These are phyloP conservation scores for Rallus crepitans DNA, from an alignment of 2,797 vertebrate genomes.

Conservation along the genomic window DNA sequence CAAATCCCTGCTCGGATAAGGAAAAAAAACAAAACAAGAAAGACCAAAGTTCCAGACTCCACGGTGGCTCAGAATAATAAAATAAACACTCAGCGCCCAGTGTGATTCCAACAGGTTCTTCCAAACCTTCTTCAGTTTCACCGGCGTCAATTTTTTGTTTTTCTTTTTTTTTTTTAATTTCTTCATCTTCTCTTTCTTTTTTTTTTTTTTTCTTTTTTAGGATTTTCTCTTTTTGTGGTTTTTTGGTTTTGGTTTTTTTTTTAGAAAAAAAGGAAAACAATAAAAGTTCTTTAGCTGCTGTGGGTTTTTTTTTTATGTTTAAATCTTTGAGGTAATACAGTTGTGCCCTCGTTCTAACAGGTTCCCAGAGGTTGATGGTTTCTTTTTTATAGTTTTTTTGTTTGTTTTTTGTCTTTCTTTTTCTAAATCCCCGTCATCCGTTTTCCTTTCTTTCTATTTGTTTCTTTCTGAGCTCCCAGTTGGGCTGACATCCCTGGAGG, in stretches of 20 bases:
- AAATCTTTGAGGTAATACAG: conserved; percentile 78
- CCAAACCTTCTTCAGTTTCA: conserved; percentile 56
- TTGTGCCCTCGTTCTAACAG: conserved; percentile 78
- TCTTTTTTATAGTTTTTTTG: background rate
- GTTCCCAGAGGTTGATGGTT: conserved; percentile 76
- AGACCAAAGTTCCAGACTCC: conserved; percentile 53
- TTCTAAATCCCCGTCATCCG: conserved; percentile 31
- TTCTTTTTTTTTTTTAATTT: background rate
- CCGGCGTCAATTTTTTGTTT: conserved; percentile 6
- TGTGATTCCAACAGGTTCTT: conserved; percentile 42
- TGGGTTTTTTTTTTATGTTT: conserved; percentile 44
- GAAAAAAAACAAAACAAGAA: conserved; percentile 25
- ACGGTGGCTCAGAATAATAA: conserved; percentile 70
- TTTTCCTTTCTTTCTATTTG: conserved; percentile 53
- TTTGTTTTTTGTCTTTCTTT: background rate
- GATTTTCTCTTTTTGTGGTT: background rate
- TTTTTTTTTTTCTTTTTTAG: background rate
- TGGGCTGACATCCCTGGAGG: conserved; percentile 25
- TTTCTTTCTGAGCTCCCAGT: conserved; percentile 44
- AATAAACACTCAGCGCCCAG: conserved; percentile 29
- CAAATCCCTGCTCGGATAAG: conserved; percentile 72
- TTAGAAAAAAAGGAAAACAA: conserved; percentile 72
- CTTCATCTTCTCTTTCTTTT: conserved; percentile 13
- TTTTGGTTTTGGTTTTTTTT: background rate
- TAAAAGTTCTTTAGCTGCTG: conserved; percentile 71